A percentile compares a stretch with the other conserved stretches of the same genome.
Conservation (phyloP, 2,113 vertebrate species). For the Holacanthus passer region DNA sequence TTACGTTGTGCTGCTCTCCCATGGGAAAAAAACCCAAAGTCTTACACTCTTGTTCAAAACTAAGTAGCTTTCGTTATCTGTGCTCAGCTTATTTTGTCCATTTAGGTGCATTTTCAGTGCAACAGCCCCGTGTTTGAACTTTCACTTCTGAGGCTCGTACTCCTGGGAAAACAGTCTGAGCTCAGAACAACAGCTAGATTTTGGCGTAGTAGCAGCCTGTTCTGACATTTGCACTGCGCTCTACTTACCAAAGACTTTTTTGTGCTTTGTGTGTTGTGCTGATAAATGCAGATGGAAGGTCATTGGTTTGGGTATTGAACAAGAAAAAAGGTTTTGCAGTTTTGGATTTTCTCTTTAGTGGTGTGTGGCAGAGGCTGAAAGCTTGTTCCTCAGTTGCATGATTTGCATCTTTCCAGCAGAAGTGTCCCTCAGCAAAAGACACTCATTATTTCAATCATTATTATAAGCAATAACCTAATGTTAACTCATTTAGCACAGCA, state of each 20-base stretch:
- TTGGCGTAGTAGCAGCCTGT: slow-evolving; percentile 6
- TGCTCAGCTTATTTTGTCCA: slow-evolving; percentile 14
- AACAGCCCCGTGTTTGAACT: slow-evolving; percentile 31
- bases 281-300: slow-evolving; percentile 9
- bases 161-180: slow-evolving; percentile 49
- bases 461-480: not conserved
- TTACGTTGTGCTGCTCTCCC: slow-evolving; percentile 40
- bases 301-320: slow-evolving; percentile 19
- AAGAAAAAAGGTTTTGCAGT: not conserved
- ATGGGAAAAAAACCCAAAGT: slow-evolving; percentile 53
- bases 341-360: not conserved
- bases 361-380: not conserved
- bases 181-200: slow-evolving; percentile 17
- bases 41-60: slow-evolving; percentile 39
- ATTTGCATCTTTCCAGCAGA: slow-evolving; percentile 10
- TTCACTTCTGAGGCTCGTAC: slow-evolving; percentile 17
- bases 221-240: slow-evolving; percentile 33
- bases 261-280: slow-evolving; percentile 18
- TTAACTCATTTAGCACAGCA: slow-evolving; percentile 5
- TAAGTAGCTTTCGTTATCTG: slow-evolving; percentile 41
- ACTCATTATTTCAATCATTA: too few species aligned
- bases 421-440: not conserved
- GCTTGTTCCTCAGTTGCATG: not conserved
- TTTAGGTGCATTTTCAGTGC: slow-evolving; percentile 43
- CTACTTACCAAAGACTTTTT: slow-evolving; percentile 10